Percentiles rank a stretch among this genome's conserved stretches.
phyloP scores from a whole-genome alignment of 2,797 vertebrate species.

The Cyprinodon diabolis region DNA sequence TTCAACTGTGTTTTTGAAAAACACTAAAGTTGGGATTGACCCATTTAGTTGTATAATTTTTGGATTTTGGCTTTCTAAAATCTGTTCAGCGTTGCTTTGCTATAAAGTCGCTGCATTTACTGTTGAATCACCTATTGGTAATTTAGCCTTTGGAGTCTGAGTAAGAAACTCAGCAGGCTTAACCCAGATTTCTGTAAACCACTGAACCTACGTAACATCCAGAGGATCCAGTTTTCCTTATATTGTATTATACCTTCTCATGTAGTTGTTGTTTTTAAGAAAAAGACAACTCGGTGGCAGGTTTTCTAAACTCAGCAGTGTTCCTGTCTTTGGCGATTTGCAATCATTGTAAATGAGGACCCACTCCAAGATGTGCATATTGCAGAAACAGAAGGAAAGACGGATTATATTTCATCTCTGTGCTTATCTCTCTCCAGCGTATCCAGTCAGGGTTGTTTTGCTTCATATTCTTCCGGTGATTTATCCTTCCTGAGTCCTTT shows the following conservation, averaged over 20 bases:
- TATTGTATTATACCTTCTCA: background rate
- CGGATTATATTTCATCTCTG: background rate
- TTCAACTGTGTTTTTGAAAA: background rate
- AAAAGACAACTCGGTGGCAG: too few species aligned
- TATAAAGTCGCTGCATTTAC: background rate
- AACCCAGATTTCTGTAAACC: background rate
- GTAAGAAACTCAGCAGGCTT: background rate
- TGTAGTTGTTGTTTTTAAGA: background rate
- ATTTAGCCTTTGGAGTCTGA: background rate
- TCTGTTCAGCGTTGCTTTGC: background rate
- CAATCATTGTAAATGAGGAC: background rate
- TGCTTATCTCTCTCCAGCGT: background rate
- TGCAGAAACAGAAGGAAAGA: background rate
- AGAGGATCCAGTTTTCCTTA: background rate
- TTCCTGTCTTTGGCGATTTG: background rate
- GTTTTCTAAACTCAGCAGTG: background rate
- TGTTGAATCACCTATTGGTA: background rate
- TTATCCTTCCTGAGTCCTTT: background rate
- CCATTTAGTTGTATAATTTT: background rate
- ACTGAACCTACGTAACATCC: background rate
- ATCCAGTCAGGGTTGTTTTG: background rate
- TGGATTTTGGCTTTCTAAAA: background rate
- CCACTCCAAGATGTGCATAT: background rate
- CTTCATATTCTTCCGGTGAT: background rate
- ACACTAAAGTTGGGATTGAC: background rate